A percentile compares a stretch with the other conserved stretches of the same genome.
Conservation (phyloP, 2,888 invertebrate genomes). For the Plagodis pulveraria region DNA sequence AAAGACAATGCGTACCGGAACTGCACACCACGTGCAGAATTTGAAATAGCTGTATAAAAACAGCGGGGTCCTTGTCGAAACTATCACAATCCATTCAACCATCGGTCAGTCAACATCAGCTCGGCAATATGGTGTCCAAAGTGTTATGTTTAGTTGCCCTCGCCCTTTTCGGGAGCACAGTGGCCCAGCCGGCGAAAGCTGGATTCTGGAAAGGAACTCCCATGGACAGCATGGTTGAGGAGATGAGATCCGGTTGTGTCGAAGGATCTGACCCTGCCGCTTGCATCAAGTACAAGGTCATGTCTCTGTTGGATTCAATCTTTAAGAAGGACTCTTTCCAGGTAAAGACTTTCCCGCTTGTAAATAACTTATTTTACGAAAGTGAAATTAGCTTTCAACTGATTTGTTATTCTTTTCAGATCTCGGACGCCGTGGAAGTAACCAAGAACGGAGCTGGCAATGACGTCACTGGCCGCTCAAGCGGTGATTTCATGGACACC, state of each 20-base stretch:
- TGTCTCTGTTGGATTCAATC: slow-evolving; percentile 91
- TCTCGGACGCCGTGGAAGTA: slow-evolving; percentile 90
- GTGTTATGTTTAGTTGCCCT: slow-evolving; percentile 78
- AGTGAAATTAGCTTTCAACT: not conserved
- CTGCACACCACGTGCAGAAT: slow-evolving; percentile 76
- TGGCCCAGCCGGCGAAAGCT: slow-evolving; percentile 86
- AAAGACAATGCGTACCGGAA: slow-evolving; percentile 81
- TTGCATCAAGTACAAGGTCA: slow-evolving; percentile 93
- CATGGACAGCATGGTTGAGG: slow-evolving; percentile 90
- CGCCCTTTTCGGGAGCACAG: slow-evolving; percentile 84
- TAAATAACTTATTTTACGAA: not conserved
- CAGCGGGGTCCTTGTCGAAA: slow-evolving; percentile 74
- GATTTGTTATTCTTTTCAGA: slow-evolving; percentile 67
- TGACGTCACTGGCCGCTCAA: slow-evolving; percentile 85
- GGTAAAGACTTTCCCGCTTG: slow-evolving; percentile 71
- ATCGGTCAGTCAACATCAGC: slow-evolving; percentile 72
- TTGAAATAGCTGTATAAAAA: slow-evolving; percentile 86
- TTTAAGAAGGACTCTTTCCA: slow-evolving; percentile 92
- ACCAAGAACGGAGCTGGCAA: slow-evolving; percentile 88
- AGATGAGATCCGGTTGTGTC: slow-evolving; percentile 90
- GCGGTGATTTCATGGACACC: slow-evolving; percentile 87
- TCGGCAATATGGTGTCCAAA: slow-evolving; percentile 76
- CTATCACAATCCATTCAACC: slow-evolving; percentile 77
- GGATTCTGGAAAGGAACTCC: slow-evolving; percentile 89
- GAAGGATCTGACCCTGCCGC: slow-evolving; percentile 91